phyloP scores from a whole-genome alignment of 2,888 invertebrate genomes.

The Drosophila yooni region DNA sequence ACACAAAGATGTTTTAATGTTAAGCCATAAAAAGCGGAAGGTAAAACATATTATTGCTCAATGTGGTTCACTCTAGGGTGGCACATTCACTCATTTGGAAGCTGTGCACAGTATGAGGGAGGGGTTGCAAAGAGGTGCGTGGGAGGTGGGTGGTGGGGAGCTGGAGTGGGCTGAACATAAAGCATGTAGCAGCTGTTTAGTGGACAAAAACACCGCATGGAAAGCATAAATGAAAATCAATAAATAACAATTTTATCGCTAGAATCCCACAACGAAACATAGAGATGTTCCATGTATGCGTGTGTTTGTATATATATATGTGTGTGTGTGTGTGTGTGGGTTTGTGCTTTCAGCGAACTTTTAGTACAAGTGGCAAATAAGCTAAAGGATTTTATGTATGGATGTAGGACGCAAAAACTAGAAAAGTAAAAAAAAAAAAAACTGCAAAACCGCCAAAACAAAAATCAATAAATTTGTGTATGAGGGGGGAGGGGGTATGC shows the following conservation, averaged over 20 bases:
- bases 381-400: conserved; percentile 13
- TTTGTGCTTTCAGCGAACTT: conserved; percentile 19
- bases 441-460: conserved; percentile 54
- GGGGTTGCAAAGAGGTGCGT: background rate
- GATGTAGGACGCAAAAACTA: conserved; percentile 18
- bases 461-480: conserved; percentile 68
- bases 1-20: background rate
- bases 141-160: background rate
- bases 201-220: conserved; percentile 54
- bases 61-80: conserved; percentile 16
- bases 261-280: conserved; percentile 33
- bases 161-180: conserved; percentile 33
- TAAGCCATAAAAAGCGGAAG: conserved; percentile 43
- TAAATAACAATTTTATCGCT: conserved; percentile 73
- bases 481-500: background rate
- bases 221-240: conserved; percentile 75
- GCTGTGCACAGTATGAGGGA: conserved; percentile 2
- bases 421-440: conserved; percentile 18
- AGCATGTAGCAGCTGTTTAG: conserved; percentile 72
- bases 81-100: conserved; percentile 17
- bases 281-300: conserved; percentile 1
- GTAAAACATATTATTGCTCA: conserved; percentile 55
- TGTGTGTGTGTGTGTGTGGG: conserved; percentile 6
- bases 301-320: background rate
- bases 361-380: conserved; percentile 41